phyloP scores from a whole-genome alignment of 2,888 invertebrate genomes.

The Augiades crinisus region DNA sequence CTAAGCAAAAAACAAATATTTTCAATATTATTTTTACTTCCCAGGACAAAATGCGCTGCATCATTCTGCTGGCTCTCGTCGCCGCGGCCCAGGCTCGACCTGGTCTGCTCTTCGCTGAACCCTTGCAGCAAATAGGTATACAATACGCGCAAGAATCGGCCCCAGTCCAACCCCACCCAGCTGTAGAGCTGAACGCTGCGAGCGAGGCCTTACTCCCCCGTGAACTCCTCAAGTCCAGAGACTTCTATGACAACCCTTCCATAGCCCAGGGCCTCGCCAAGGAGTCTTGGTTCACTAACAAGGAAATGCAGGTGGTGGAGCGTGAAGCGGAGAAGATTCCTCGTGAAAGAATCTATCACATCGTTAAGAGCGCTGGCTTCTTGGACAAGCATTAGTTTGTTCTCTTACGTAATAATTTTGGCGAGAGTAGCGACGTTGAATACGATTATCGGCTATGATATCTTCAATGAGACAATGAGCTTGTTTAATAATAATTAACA shows the following conservation, averaged over 20 bases:
- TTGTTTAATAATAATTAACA: too few species aligned
- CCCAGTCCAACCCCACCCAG: conserved; percentile 83
- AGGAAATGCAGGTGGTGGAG: conserved; percentile 89
- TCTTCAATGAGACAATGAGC: neutral
- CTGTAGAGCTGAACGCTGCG: conserved; percentile 86
- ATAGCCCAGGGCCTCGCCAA: conserved; percentile 88
- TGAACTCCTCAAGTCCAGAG: conserved; percentile 83
- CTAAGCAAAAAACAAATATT: neutral
- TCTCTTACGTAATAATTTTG: neutral
- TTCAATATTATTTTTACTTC: neutral
- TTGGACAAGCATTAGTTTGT: conserved; percentile 55
- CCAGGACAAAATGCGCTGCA: conserved; percentile 42
- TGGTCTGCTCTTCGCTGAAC: conserved; percentile 67
- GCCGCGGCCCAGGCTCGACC: conserved; percentile 70
- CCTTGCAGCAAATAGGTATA: conserved; percentile 68
- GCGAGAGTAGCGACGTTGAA: neutral
- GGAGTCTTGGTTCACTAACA: conserved; percentile 89
- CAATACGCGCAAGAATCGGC: conserved; percentile 66
- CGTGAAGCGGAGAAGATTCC: conserved; percentile 92
- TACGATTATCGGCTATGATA: too few species aligned
- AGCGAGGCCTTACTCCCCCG: conserved; percentile 87
- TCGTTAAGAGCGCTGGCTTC: conserved; percentile 88
- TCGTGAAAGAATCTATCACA: conserved; percentile 86
- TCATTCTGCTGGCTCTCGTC: conserved; percentile 54
- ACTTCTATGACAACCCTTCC: conserved; percentile 89